phyloP scores from a whole-genome alignment of 2,797 vertebrate species.

The Anas georgica region DNA sequence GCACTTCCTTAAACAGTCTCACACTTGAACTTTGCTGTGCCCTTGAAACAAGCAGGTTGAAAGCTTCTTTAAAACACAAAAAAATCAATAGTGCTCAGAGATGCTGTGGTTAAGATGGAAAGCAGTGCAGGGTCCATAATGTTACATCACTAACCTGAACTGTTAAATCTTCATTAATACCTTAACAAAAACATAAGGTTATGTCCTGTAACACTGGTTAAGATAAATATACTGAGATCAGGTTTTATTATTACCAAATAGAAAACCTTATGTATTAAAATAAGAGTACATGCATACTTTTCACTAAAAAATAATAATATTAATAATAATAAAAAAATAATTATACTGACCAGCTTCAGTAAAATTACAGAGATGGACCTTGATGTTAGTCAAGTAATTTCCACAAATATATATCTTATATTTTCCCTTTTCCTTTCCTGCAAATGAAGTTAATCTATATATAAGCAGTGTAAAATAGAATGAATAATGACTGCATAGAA shows the following conservation, averaged over 20 bases:
- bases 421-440: conserved; percentile 31
- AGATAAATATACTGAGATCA: neutral
- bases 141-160: neutral
- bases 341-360: neutral
- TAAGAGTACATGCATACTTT: neutral
- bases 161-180: conserved; percentile 8
- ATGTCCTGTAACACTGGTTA: neutral
- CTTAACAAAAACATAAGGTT: neutral
- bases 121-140: neutral
- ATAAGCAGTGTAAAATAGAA: conserved; percentile 13
- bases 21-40: neutral
- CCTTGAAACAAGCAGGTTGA: conserved; percentile 11
- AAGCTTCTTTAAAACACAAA: neutral
- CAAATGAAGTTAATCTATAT: conserved; percentile 34
- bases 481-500: neutral
- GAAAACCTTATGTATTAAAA: neutral
- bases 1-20: neutral
- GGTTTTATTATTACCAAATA: neutral
- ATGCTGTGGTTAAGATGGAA: neutral
- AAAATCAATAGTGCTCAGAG: neutral
- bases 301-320: neutral
- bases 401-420: neutral
- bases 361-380: conserved; percentile 8
- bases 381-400: neutral
- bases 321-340: neutral